These are phyloP conservation scores for Yponomeuta sedellus DNA, from an alignment of 2,888 invertebrate species.

Conservation along the genomic window DNA sequence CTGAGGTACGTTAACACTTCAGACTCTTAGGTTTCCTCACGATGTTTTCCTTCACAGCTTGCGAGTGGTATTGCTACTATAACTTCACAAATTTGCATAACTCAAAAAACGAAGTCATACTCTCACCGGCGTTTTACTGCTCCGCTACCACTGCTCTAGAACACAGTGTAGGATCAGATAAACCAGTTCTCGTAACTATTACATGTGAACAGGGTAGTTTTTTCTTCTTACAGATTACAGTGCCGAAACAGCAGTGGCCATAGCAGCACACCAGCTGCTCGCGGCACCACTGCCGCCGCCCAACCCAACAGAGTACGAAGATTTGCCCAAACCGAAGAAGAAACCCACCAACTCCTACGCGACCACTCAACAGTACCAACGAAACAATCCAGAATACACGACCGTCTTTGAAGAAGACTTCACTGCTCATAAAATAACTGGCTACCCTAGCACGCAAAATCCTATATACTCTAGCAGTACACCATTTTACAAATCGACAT, in stretches of 20 bases:
- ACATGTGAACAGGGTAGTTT: neutral
- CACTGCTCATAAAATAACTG: conserved; percentile 24
- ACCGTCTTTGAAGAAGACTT: conserved; percentile 24
- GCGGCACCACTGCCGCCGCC: conserved; percentile 61
- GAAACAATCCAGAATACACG: conserved; percentile 47
- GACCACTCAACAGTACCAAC: conserved; percentile 50
- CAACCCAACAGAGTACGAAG: conserved; percentile 40
- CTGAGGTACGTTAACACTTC: no score
- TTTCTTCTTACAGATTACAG: conserved; percentile 43
- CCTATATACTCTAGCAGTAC: conserved; percentile 28
- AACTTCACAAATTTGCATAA: no score
- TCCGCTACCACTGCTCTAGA: no score
- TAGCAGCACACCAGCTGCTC: conserved; percentile 66
- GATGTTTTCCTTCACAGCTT: no score
- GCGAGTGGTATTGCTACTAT: no score
- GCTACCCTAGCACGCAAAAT: conserved; percentile 28
- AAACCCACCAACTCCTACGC: conserved; percentile 26
- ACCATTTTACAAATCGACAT: neutral
- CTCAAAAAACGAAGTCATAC: no score
- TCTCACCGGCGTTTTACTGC: no score
- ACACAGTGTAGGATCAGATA: no score
- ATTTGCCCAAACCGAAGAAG: conserved; percentile 34
- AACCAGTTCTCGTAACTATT: no score
- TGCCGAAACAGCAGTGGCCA: conserved; percentile 63
- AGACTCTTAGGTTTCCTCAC: no score